These are phyloP conservation scores for Lynx canadensis DNA, from an alignment of 2,113 vertebrate species.

Conservation along the genomic window DNA sequence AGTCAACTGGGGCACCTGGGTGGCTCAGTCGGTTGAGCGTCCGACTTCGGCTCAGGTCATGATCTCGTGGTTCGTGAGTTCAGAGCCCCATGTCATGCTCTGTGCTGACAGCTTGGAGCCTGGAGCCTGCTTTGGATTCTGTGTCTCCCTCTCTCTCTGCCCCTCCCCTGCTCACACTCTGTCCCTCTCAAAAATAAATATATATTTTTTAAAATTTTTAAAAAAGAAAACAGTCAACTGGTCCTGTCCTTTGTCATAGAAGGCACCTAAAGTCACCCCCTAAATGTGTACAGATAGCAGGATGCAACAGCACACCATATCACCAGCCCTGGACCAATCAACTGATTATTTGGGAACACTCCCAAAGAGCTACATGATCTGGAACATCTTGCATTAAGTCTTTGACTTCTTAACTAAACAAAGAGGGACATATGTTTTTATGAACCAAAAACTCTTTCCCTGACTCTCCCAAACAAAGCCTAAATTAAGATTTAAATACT, in stretches of 20 bases:
- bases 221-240: not conserved
- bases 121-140: too few relatives aligned
- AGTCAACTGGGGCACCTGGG: too few relatives aligned
- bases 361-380: not conserved
- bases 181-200: too few relatives aligned
- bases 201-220: too few relatives aligned
- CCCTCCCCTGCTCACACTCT: too few relatives aligned
- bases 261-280: not conserved
- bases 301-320: not conserved
- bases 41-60: too few relatives aligned
- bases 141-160: too few relatives aligned
- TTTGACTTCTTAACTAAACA: constrained; percentile 32
- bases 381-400: not conserved
- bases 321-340: not conserved
- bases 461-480: not conserved
- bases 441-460: not conserved
- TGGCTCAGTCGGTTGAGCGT: too few relatives aligned
- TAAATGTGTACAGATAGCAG: not conserved
- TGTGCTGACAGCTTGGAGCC: too few relatives aligned
- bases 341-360: not conserved
- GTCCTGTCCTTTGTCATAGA: not conserved
- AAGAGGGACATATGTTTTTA: not conserved
- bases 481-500: not conserved
- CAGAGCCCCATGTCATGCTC: fast-evolving
- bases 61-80: too few relatives aligned